These are phyloP conservation scores for Dynastes tityus DNA, from an alignment of 2,888 invertebrate genomes.

Conservation along the genomic window DNA sequence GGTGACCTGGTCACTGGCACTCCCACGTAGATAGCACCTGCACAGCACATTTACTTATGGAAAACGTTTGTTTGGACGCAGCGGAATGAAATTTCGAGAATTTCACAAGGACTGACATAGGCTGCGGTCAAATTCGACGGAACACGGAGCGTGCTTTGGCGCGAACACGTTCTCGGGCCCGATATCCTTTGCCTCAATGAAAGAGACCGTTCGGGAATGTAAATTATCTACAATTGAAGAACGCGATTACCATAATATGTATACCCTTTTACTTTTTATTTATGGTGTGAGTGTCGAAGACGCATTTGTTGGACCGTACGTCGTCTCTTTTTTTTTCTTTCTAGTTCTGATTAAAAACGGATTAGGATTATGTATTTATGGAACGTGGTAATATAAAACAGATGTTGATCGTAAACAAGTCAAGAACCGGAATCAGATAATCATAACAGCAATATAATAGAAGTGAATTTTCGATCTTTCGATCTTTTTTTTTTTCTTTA, in stretches of 20 bases:
- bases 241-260: slow-evolving; percentile 34
- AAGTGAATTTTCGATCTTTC: background rate
- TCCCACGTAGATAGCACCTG: slow-evolving; percentile 57
- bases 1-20: slow-evolving; percentile 55
- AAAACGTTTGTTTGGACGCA: no score
- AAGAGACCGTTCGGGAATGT: slow-evolving; percentile 8
- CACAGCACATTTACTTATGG: background rate
- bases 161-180: background rate
- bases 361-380: no score
- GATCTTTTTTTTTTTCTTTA: background rate
- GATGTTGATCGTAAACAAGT: no score
- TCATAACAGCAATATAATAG: no score
- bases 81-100: slow-evolving; percentile 52
- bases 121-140: slow-evolving; percentile 16
- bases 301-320: slow-evolving; percentile 8
- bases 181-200: background rate
- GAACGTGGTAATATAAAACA: no score
- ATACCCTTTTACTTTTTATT: slow-evolving; percentile 40
- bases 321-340: background rate
- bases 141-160: background rate
- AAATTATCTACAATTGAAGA: slow-evolving; percentile 36
- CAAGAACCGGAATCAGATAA: no score
- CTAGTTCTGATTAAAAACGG: background rate
- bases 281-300: background rate
- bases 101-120: slow-evolving; percentile 45